Conservation (phyloP, 2,113 vertebrate genomes). For the Heterochromis multidens region DNA sequence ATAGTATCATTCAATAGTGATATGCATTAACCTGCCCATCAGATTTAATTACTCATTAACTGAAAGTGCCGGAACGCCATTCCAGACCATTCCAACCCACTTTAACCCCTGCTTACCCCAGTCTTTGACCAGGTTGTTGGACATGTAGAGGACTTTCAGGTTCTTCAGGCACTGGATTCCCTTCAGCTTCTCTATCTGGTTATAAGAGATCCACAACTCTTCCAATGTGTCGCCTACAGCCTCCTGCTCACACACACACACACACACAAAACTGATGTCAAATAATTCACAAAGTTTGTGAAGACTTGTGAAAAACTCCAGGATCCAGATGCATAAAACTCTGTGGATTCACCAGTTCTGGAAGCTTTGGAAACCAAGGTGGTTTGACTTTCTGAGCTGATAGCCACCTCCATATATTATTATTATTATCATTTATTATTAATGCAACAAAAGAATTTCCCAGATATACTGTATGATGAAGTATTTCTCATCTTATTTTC, state of each 20-base stretch:
- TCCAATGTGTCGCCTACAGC: constrained; percentile 89
- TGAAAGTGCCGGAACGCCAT: too few species aligned
- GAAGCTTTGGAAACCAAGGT: background rate
- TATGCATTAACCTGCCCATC: too few species aligned
- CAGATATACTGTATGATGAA: background rate
- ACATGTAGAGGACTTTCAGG: constrained; percentile 93
- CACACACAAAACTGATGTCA: background rate
- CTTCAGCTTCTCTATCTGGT: constrained; percentile 94
- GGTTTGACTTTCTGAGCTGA: background rate
- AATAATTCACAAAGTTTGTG: background rate
- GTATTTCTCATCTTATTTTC: background rate
- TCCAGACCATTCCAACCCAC: background rate
- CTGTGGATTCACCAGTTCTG: background rate
- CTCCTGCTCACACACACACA: constrained; percentile 75
- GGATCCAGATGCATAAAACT: background rate
- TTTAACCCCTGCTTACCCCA: constrained; percentile 78
- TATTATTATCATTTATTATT: background rate
- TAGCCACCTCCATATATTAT: background rate
- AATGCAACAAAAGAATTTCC: background rate
- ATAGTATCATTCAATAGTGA: too few species aligned
- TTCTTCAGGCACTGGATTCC: constrained; percentile 92
- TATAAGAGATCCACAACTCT: constrained; percentile 97
- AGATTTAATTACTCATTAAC: too few species aligned
- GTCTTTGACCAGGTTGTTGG: constrained; percentile 96
- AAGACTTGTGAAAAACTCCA: too few species aligned